Evolutionary conservation across 2,113 vertebrate species (phyloP).

Genomic region (Copsychus sechellarum): DNA sequence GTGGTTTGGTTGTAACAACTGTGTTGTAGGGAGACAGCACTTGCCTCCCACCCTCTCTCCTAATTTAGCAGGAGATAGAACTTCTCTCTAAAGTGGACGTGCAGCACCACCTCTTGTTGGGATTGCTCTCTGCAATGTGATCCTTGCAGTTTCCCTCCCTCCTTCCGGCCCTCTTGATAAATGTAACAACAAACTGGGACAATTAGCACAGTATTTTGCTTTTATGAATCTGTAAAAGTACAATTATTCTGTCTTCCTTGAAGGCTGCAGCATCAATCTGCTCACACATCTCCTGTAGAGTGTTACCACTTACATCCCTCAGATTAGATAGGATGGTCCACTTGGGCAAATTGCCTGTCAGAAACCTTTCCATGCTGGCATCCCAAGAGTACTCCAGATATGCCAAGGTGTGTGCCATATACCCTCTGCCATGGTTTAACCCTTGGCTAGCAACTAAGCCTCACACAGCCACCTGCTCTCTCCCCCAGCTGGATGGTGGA

Average conservation of each 20-base stretch:
- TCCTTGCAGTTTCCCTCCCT: neutral
- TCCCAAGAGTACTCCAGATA: neutral
- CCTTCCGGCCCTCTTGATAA: fast-evolving
- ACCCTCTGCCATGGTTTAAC: neutral
- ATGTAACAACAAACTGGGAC: neutral
- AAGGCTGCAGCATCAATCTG: neutral
- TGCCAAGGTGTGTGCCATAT: neutral
- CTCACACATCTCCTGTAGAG: neutral
- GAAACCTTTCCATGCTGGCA: fast-evolving
- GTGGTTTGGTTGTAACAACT: neutral
- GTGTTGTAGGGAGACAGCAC: neutral
- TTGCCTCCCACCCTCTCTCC: neutral
- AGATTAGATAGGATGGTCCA: neutral
- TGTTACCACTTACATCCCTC: neutral
- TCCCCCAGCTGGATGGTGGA: neutral
- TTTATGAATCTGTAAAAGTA: neutral
- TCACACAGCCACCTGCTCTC: fast-evolving
- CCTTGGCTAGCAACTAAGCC: neutral
- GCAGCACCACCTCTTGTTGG: conserved; percentile 37
- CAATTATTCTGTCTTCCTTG: neutral
- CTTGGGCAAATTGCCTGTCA: neutral
- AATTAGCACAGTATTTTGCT: neutral
- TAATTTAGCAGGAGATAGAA: neutral
- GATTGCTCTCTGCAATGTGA: neutral
- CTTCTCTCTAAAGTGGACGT: neutral